Evolutionary conservation across 2,797 vertebrate species (phyloP).

Genomic region (Austrolebias charrua): DNA sequence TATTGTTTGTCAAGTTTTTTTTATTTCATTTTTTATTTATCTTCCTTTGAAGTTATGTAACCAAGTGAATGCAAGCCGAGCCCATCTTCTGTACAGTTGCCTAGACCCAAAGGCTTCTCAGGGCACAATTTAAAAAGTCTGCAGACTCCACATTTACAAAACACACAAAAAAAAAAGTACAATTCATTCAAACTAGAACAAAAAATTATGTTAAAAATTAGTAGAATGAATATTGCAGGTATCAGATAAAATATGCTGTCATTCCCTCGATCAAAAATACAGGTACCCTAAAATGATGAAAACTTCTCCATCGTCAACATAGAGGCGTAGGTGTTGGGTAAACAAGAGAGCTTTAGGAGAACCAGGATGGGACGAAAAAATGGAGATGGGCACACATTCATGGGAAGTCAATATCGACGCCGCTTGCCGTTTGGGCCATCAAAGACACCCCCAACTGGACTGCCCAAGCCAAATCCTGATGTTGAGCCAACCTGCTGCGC

Average conservation of each 20-base stretch:
- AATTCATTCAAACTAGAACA: conserved; percentile 3
- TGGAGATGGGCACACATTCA: conserved; percentile 1
- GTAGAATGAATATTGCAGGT: background rate
- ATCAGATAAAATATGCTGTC: background rate
- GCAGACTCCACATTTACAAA: background rate
- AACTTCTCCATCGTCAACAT: background rate
- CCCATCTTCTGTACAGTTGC: background rate
- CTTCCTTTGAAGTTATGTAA: no score
- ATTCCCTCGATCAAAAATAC: conserved; percentile 6
- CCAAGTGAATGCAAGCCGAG: background rate
- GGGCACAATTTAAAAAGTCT: background rate
- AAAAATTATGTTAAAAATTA: conserved; percentile 9
- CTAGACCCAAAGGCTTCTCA: background rate
- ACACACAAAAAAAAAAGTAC: background rate
- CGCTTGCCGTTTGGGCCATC: conserved; percentile 92
- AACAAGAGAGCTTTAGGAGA: background rate
- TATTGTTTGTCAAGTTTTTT: no score
- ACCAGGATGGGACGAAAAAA: background rate
- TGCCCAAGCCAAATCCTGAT: conserved; percentile 87
- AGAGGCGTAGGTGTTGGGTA: no score
- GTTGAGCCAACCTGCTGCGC: conserved; percentile 71
- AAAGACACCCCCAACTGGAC: conserved; percentile 84
- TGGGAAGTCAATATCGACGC: conserved; percentile 83
- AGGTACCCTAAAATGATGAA: background rate
- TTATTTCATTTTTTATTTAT: no score